phyloP scores from a whole-genome alignment of 2,888 invertebrate genomes.

The Allophyes oxyacanthae region DNA sequence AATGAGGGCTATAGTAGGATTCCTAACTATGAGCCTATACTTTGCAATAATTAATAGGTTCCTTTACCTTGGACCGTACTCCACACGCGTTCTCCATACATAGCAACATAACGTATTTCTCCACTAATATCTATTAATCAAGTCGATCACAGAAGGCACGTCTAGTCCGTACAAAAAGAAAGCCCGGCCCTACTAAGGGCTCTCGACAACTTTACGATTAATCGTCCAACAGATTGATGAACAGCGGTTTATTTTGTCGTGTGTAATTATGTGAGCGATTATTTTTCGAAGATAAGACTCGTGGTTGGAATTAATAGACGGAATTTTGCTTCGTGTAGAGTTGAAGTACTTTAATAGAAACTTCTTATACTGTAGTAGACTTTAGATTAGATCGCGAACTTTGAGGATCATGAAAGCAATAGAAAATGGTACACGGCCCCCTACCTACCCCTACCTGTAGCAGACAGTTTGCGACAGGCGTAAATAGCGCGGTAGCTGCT shows the following conservation, averaged over 20 bases:
- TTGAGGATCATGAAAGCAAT: no score
- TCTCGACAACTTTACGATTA: conserved; percentile 45
- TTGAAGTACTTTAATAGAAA: no score
- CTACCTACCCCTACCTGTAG: no score
- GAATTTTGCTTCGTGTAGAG: no score
- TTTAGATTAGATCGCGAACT: no score
- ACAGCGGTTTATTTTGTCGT: conserved; percentile 35
- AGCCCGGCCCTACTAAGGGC: conserved; percentile 34
- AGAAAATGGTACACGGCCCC: no score
- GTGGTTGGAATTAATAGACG: no score
- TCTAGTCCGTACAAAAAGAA: conserved; percentile 60
- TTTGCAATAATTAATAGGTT: no score
- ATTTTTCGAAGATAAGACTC: conserved; percentile 34
- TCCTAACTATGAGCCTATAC: no score
- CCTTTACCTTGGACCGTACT: conserved; percentile 37
- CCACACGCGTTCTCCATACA: conserved; percentile 35
- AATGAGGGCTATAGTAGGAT: no score
- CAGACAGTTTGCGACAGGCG: no score
- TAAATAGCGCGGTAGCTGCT: no score
- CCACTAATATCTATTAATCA: conserved; percentile 79
- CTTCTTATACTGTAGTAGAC: background rate
- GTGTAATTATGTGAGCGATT: conserved; percentile 46
- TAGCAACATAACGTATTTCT: conserved; percentile 58
- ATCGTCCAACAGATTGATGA: conserved; percentile 44
- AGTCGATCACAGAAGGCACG: conserved; percentile 54